phyloP scores from a whole-genome alignment of 2,888 invertebrate species.

The Germaria angustata region DNA sequence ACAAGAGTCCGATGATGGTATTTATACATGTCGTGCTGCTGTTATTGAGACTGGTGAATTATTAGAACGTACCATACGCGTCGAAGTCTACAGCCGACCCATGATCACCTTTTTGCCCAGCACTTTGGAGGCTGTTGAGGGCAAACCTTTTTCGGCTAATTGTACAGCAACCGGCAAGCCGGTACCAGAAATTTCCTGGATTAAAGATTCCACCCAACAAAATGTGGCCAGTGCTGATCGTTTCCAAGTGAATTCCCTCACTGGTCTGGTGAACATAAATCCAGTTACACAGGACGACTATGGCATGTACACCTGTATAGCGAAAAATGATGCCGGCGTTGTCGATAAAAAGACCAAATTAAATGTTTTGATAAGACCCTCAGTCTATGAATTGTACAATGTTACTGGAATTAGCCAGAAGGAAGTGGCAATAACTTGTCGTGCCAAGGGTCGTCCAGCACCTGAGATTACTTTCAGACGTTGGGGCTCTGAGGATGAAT shows the following conservation, averaged over 20 bases:
- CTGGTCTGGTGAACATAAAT: conserved; percentile 87
- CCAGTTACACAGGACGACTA: conserved; percentile 89
- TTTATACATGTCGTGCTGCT: conserved; percentile 92
- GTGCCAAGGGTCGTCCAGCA: conserved; percentile 89
- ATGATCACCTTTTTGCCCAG: conserved; percentile 84
- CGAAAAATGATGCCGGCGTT: conserved; percentile 88
- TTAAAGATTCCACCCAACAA: conserved; percentile 86
- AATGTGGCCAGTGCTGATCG: conserved; percentile 86
- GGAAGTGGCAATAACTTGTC: conserved; percentile 86
- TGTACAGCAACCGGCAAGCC: conserved; percentile 93
- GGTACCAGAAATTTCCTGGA: conserved; percentile 90
- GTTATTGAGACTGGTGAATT: conserved; percentile 90
- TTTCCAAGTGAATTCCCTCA: conserved; percentile 84
- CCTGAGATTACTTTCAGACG: conserved; percentile 91
- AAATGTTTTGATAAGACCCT: conserved; percentile 88
- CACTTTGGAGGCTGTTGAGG: conserved; percentile 87
- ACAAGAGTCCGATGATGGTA: conserved; percentile 90
- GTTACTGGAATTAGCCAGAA: conserved; percentile 84
- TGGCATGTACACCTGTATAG: conserved; percentile 90
- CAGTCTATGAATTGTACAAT: conserved; percentile 88
- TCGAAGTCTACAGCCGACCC: conserved; percentile 89
- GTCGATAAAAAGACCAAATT: conserved; percentile 86
- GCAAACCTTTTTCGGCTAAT: conserved; percentile 86
- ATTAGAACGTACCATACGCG: conserved; percentile 87
- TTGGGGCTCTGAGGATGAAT: conserved; percentile 84